These are phyloP conservation scores for Eristalis pertinax DNA, from an alignment of 2,888 invertebrate genomes.

Conservation along the genomic window DNA sequence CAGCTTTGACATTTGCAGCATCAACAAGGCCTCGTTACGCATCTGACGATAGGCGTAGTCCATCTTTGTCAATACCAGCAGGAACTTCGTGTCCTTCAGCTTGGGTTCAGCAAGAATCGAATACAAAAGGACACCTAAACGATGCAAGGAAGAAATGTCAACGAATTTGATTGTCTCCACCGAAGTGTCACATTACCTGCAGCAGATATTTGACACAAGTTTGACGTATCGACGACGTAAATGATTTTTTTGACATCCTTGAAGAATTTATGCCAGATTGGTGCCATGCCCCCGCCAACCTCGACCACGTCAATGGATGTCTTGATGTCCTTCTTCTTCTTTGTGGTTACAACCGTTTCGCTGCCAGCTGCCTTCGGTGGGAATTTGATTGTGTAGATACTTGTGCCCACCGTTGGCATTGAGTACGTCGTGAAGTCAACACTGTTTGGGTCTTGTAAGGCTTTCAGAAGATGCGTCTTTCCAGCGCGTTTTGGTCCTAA, in stretches of 20 bases:
- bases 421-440: conserved; percentile 90
- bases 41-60: conserved; percentile 93
- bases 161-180: background rate
- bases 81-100: conserved; percentile 86
- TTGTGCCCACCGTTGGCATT: conserved; percentile 90
- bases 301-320: conserved; percentile 85
- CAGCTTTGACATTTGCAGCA: conserved; percentile 88
- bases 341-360: conserved; percentile 4
- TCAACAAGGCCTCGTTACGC: conserved; percentile 91
- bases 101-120: conserved; percentile 89
- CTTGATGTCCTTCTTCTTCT: conserved; percentile 80
- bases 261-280: conserved; percentile 90
- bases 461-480: conserved; percentile 90
- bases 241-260: conserved; percentile 86
- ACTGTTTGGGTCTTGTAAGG: conserved; percentile 86
- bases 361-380: conserved; percentile 76
- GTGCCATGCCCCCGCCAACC: conserved; percentile 91
- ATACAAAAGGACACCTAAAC: conserved; percentile 87
- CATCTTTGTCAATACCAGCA: conserved; percentile 90
- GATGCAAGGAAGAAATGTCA: background rate
- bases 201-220: conserved; percentile 92
- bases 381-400: conserved; percentile 86
- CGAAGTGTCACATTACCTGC: conserved; percentile 82
- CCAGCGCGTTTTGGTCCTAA: conserved; percentile 91
- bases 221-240: conserved; percentile 92